A percentile compares a stretch with the other conserved stretches of the same genome.
Conservation (phyloP, 2,113 vertebrate species). For the Microcebus jonahi region DNA sequence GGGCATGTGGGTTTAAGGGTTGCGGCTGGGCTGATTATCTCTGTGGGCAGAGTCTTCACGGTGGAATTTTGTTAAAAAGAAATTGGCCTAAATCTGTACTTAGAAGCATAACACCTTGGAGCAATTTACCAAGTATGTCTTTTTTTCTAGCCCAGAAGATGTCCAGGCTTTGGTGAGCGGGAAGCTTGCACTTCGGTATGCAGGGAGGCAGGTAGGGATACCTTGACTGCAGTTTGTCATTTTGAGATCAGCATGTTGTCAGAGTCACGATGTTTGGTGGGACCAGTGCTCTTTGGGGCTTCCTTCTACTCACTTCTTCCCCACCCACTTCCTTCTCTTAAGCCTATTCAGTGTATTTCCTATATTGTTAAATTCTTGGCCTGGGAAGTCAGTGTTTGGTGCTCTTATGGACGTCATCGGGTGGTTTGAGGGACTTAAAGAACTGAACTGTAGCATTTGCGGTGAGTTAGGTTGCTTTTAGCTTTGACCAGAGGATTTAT, state of each 20-base stretch:
- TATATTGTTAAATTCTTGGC: slow-evolving; percentile 6
- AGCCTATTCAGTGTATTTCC: neutral
- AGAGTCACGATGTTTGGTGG: neutral
- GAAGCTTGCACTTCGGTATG: slow-evolving; percentile 95
- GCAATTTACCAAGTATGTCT: slow-evolving; percentile 28
- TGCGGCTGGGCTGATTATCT: neutral
- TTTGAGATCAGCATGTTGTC: neutral
- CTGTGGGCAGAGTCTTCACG: neutral
- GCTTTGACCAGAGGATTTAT: slow-evolving; percentile 27
- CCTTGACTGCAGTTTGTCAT: neutral
- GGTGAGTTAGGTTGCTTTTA: neutral
- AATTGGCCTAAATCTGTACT: neutral
- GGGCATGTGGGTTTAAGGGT: neutral
- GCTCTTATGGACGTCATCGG: neutral
- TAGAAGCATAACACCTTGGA: neutral
- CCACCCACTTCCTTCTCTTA: neutral
- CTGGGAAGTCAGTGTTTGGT: slow-evolving; percentile 1
- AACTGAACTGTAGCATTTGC: slow-evolving; percentile 12
- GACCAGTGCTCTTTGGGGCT: neutral
- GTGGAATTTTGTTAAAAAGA: slow-evolving; percentile 9
- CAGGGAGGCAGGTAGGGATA: slow-evolving; percentile 93
- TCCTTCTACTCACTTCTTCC: neutral
- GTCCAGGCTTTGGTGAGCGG: slow-evolving; percentile 97
- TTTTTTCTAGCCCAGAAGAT: slow-evolving; percentile 93
- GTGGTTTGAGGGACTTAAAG: neutral